Base-by-base conservation (phyloP, 2,888 invertebrate genomes). In the Synanthedon tipuliformis region DNA sequence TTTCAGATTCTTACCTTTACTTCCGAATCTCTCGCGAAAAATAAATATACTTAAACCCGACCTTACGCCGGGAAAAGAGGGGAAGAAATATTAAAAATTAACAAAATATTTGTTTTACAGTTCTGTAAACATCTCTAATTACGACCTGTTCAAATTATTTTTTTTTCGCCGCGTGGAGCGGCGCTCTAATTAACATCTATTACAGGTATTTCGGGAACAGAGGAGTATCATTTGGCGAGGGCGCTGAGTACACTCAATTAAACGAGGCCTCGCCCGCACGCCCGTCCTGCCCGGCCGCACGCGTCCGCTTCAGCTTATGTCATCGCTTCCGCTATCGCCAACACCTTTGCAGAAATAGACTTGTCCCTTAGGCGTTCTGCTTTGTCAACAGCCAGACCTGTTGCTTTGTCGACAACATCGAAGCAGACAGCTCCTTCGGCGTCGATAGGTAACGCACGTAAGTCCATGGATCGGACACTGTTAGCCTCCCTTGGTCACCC, bases 401-500 rank as follows among this genome's bases (percentile, higher is more conserved):
- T 62, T 61, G 62, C 63, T 55, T 54, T 53, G 57, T 15, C 54
- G 61, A 57, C 57, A 52, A 48, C 58, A 48, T 56, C 59, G 10
- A 34, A 56, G 57, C 57, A 55, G 53, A 59, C 51, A 54, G 54
- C 51, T 12, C 50, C 49, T 16, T 18, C 49, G 3, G 49, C 13
- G 62, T 56, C 69, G 65, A 59, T 64, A 68, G 69, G 64, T 61
- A 69, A 73, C 75, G 70, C 70, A 67, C 68, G 66, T 65, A 64
- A 66, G 75, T 66, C 73, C 69, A 64, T 60, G 56, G 65, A 62
- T 66, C 66, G 69, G 66, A 62, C 69, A 63, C 73, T 66, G 74
- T 62, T 66, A 69, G 66, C 73, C 76, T 61, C 76, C 87, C 89
- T 85, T 88, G 89, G 89, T 89, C 89, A 89, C 90, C 89, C 84